A percentile compares a stretch with the other conserved stretches of the same genome.
Conservation (phyloP, 2,888 invertebrate species). For the Camptogramma bilineatum region DNA sequence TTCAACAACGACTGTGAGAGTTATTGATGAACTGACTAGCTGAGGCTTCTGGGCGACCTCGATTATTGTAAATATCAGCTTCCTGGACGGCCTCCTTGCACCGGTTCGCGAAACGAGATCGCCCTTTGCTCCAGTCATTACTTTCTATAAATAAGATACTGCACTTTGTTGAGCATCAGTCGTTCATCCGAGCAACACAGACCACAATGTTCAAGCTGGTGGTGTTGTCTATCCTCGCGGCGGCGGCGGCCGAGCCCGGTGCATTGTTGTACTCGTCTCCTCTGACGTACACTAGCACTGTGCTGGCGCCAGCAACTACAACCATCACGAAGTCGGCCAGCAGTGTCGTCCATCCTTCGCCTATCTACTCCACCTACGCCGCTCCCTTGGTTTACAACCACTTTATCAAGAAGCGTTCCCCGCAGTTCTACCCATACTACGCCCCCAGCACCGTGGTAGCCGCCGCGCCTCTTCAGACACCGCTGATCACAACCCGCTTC, state of each 20-base stretch:
- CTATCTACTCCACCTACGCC: conserved; percentile 55
- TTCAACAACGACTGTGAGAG: conserved; percentile 46
- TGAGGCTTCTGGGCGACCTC: conserved; percentile 64
- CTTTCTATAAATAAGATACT: conserved; percentile 73
- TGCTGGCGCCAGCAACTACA: conserved; percentile 64
- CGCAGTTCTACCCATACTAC: conserved; percentile 43
- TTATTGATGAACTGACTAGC: conserved; percentile 63
- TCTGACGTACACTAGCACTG: conserved; percentile 51
- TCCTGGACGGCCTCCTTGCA: conserved; percentile 71
- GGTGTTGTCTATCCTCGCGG: conserved; percentile 86
- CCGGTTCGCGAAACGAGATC: conserved; percentile 74
- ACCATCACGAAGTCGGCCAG: conserved; percentile 70
- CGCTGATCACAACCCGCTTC: conserved; percentile 39
- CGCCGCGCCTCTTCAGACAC: conserved; percentile 35
- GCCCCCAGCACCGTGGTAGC: conserved; percentile 47
- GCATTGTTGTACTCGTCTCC: conserved; percentile 48
- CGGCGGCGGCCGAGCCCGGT: conserved; percentile 77
- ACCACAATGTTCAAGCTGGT: conserved; percentile 82
- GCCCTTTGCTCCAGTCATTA: conserved; percentile 67
- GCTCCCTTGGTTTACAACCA: conserved; percentile 60
- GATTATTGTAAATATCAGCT: conserved; percentile 73
- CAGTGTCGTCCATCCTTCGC: conserved; percentile 76
- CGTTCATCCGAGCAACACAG: conserved; percentile 72
- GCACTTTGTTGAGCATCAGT: conserved; percentile 65
- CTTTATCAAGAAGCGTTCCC: conserved; percentile 63